A percentile compares a stretch with the other conserved stretches of the same genome.
Evolutionary conservation across 1,140 invertebrate genomes (phyloP).

Genomic region (Temnothorax longispinosus): DNA sequence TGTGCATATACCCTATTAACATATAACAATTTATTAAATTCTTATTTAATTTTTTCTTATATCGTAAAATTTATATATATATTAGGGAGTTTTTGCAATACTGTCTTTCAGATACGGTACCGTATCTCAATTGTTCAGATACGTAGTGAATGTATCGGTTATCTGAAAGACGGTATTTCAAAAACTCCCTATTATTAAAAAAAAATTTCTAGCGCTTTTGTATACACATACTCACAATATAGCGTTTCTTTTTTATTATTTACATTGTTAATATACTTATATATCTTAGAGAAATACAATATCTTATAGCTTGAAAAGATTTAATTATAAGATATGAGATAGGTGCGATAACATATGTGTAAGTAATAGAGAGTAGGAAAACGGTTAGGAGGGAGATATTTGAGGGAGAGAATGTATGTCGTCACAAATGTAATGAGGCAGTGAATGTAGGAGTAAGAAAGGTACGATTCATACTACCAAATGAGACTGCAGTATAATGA

Average conservation of each 20-base stretch:
- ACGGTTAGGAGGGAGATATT: neutral
- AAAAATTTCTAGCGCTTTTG: neutral
- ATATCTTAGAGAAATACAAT: neutral
- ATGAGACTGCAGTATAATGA: slow-evolving; percentile 5
- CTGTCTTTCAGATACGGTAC: no score
- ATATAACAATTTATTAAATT: neutral
- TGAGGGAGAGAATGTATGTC: slow-evolving; percentile 37
- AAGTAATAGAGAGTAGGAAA: neutral
- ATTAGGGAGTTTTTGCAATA: no score
- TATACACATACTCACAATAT: neutral
- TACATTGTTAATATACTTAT: neutral
- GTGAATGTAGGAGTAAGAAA: slow-evolving; percentile 38
- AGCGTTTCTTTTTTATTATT: neutral
- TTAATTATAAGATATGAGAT: neutral
- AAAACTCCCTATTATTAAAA: neutral
- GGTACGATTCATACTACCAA: slow-evolving; percentile 36
- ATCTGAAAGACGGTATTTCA: no score
- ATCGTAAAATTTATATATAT: neutral
- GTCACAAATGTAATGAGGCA: slow-evolving; percentile 22
- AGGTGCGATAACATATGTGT: neutral
- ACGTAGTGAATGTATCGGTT: no score
- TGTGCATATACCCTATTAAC: neutral
- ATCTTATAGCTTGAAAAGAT: neutral
- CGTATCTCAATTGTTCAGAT: no score
- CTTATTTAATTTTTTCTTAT: neutral